Conservation (phyloP, 2,888 invertebrate species). For the Xylophagus ater region DNA sequence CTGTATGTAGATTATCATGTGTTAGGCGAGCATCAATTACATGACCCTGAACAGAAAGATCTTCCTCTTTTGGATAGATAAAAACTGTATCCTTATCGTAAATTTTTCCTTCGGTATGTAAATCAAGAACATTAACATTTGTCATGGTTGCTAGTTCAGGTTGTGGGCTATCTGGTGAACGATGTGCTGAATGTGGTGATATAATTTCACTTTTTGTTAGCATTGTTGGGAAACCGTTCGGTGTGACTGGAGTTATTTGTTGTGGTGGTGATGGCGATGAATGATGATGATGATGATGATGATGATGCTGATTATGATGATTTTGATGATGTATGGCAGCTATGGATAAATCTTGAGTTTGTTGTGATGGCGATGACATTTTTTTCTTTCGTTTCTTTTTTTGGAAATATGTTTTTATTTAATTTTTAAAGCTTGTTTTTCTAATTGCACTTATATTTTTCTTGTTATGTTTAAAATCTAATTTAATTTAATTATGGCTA, state of each 20-base stretch:
- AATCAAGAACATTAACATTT: conserved; percentile 71
- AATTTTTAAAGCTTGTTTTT: no score
- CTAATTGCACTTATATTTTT: no score
- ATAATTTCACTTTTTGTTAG: conserved; percentile 21
- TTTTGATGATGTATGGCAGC: conserved; percentile 23
- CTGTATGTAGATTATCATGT: conserved; percentile 13
- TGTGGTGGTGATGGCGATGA: conserved; percentile 23
- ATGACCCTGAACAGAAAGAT: conserved; percentile 26
- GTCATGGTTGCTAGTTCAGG: conserved; percentile 79
- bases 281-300: conserved; percentile 23
- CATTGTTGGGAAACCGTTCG: conserved; percentile 29
- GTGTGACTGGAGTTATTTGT: conserved; percentile 20
- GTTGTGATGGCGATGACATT: conserved; percentile 24
- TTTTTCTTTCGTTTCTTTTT: no score
- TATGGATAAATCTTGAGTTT: conserved; percentile 22
- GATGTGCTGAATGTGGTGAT: conserved; percentile 32
- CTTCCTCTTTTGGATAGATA: conserved; percentile 35
- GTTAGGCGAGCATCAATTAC: conserved; percentile 36
- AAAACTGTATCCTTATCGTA: conserved; percentile 39
- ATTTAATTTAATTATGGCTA: no score
- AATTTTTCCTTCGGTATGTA: conserved; percentile 38
- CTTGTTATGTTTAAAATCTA: no score
- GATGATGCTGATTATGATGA: conserved; percentile 18
- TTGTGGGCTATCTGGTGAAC: conserved; percentile 51
- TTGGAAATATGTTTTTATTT: no score